A percentile compares a stretch with the other conserved stretches of the same genome.
Conservation (phyloP, 2,888 invertebrate species). For the Ectemnius cavifrons region DNA sequence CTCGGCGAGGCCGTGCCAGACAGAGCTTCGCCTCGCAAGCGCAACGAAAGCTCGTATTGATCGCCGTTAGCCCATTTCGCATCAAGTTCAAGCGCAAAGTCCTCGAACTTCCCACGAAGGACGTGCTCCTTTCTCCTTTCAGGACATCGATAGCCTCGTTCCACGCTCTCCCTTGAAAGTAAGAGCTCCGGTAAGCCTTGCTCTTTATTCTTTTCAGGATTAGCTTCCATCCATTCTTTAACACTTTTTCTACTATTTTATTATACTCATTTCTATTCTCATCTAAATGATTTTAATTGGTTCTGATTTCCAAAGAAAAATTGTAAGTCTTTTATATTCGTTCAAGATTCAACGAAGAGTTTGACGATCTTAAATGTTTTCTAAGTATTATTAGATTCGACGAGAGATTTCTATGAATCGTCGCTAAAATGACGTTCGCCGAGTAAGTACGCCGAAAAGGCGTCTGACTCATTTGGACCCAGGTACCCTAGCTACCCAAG, state of each 20-base stretch:
- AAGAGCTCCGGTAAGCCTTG: neutral
- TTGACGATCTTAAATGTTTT: too few species aligned
- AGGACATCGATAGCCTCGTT: conserved; percentile 19
- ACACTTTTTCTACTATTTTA: too few species aligned
- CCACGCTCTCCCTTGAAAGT: conserved; percentile 5
- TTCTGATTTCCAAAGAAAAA: too few species aligned
- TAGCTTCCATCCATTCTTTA: too few species aligned
- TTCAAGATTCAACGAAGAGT: too few species aligned
- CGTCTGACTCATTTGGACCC: conserved; percentile 44
- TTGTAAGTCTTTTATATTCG: too few species aligned
- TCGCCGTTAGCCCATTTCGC: conserved; percentile 72
- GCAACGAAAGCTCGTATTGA: conserved; percentile 74
- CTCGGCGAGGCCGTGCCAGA: conserved; percentile 26
- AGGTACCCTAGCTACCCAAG: conserved; percentile 14
- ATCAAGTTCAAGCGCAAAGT: conserved; percentile 75
- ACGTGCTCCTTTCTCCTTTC: conserved; percentile 25
- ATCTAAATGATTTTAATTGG: too few species aligned
- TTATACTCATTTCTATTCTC: too few species aligned
- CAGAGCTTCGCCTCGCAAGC: conserved; percentile 66
- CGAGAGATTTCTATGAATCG: neutral
- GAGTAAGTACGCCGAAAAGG: conserved; percentile 27
- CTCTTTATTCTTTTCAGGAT: too few species aligned
- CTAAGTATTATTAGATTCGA: neutral
- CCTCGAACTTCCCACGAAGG: conserved; percentile 51
- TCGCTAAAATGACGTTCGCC: conserved; percentile 33